Percentiles rank a stretch among this genome's conserved stretches.
These are phyloP conservation scores for Catharus ustulatus DNA, from an alignment of 2,797 vertebrate genomes.

Conservation along the genomic window DNA sequence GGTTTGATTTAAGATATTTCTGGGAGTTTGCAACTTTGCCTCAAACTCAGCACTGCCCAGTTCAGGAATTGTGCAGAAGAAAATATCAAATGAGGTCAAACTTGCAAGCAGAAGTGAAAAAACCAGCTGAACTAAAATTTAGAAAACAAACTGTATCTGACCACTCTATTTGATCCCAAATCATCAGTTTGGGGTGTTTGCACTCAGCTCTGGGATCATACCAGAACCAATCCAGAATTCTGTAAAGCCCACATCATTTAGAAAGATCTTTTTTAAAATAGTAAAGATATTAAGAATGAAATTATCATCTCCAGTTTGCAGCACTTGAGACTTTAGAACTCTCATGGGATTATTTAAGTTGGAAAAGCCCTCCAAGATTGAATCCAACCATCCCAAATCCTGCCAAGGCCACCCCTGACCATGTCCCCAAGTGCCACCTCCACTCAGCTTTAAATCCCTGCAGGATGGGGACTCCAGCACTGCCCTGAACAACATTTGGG, in stretches of 20 bases:
- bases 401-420: not conserved
- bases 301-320: not conserved
- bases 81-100: not conserved
- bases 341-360: not conserved
- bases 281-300: not conserved
- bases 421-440: not conserved
- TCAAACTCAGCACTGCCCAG: not conserved
- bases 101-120: not conserved
- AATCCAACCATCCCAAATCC: not conserved
- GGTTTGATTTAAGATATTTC: not conserved
- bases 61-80: not conserved
- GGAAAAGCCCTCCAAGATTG: not conserved
- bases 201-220: not conserved
- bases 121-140: not conserved
- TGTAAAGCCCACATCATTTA: not conserved
- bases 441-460: accelerated
- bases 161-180: not conserved
- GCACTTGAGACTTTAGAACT: not conserved
- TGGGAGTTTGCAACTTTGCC: accelerated
- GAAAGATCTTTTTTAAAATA: not conserved
- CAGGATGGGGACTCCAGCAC: too few relatives aligned
- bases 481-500: too few relatives aligned
- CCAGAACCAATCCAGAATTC: not conserved
- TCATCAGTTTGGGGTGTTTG: too few relatives aligned
- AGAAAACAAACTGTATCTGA: not conserved